A percentile compares a stretch with the other conserved stretches of the same genome.
Conservation (phyloP, 2,113 vertebrate genomes). For the Macrotis lagotis region DNA sequence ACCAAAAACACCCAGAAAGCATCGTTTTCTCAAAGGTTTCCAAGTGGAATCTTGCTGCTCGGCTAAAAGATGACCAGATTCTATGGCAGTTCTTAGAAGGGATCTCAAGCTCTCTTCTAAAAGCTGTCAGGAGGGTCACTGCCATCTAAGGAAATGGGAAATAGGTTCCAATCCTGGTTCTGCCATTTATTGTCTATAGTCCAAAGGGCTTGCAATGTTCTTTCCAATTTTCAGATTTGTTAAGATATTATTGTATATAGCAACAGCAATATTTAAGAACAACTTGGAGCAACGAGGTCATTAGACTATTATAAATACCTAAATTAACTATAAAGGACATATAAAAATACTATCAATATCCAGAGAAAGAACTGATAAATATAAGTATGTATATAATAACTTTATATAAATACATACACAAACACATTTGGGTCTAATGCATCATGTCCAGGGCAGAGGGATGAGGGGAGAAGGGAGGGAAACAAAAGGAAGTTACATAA, state of each 20-base stretch:
- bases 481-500: background rate
- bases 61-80: too few species aligned
- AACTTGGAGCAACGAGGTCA: background rate
- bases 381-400: too few species aligned
- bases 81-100: background rate
- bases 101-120: background rate
- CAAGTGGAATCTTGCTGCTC: too few species aligned
- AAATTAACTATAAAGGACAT: background rate
- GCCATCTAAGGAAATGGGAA: background rate
- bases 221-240: background rate
- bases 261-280: background rate
- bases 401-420: too few species aligned
- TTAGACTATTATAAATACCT: background rate
- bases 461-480: too few species aligned
- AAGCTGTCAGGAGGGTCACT: background rate
- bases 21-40: too few species aligned
- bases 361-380: background rate
- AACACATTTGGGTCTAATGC: too few species aligned
- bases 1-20: too few species aligned
- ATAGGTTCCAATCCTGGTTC: background rate
- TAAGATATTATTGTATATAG: background rate
- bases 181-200: background rate
- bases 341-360: background rate
- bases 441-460: background rate
- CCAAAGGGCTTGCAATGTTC: too few species aligned